A percentile compares a stretch with the other conserved stretches of the same genome.
Evolutionary conservation across 1,140 invertebrate species (phyloP).

Genomic region (Pectinophora gossypiella): DNA sequence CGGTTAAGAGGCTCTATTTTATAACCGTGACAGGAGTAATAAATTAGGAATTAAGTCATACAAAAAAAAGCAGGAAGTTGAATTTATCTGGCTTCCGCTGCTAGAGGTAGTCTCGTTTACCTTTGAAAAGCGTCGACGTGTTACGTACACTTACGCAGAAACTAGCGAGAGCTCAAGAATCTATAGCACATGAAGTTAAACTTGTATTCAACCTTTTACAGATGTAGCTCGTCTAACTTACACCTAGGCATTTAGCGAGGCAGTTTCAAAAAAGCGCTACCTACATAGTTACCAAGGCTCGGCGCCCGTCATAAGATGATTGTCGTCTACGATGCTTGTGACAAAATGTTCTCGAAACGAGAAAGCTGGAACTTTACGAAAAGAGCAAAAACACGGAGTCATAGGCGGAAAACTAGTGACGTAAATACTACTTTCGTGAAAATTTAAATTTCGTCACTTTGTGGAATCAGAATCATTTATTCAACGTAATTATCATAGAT

Average conservation of each 20-base stretch:
- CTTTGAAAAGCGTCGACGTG: not conserved
- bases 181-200: too few relatives aligned
- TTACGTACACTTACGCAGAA: not conserved
- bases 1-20: not conserved
- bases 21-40: not conserved
- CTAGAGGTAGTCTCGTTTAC: not conserved
- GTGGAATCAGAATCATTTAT: too few relatives aligned
- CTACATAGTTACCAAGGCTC: not conserved
- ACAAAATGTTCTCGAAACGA: slow-evolving; percentile 30
- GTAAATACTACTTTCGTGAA: too few relatives aligned
- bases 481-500: too few relatives aligned
- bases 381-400: slow-evolving; percentile 33
- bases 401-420: too few relatives aligned
- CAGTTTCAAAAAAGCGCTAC: not conserved
- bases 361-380: slow-evolving; percentile 20
- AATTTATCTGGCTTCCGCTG: not conserved
- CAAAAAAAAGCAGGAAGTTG: not conserved
- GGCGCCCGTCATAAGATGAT: slow-evolving; percentile 56
- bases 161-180: too few relatives aligned
- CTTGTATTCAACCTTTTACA: too few relatives aligned
- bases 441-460: too few relatives aligned
- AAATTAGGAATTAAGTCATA: too few relatives aligned
- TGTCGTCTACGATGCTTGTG: slow-evolving; percentile 34
- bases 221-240: too few relatives aligned
- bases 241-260: too few relatives aligned